A percentile compares a stretch with the other conserved stretches of the same genome.
These are phyloP conservation scores for Tenualosa ilisha DNA, from an alignment of 2,797 vertebrate species.

Conservation along the genomic window DNA sequence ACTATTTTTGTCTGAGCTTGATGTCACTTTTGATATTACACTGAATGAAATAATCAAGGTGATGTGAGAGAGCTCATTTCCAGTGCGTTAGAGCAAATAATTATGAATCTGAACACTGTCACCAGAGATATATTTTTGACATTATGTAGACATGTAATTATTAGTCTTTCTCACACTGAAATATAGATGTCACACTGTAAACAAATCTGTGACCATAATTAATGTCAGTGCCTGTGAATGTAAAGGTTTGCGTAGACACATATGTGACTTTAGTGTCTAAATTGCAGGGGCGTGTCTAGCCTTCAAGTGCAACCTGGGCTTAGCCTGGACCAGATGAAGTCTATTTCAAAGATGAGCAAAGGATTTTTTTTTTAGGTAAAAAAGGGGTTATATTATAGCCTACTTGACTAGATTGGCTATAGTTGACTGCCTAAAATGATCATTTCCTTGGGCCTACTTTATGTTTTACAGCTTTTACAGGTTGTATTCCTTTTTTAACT, in stretches of 20 bases:
- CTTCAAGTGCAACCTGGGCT: too few relatives aligned
- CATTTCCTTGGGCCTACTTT: too few relatives aligned
- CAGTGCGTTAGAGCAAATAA: neutral
- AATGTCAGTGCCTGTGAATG: neutral
- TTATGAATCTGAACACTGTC: neutral
- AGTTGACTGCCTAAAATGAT: too few relatives aligned
- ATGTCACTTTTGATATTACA: neutral
- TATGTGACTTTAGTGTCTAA: neutral
- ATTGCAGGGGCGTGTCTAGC: neutral
- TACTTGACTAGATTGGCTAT: too few relatives aligned
- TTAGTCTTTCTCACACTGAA: neutral
- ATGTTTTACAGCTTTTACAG: too few relatives aligned
- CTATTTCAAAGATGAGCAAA: too few relatives aligned
- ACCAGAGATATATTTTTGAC: neutral
- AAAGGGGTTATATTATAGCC: too few relatives aligned
- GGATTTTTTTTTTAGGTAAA: too few relatives aligned
- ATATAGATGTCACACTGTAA: neutral
- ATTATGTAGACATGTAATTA: neutral
- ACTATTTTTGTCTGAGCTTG: neutral
- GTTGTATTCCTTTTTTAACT: too few relatives aligned
- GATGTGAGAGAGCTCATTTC: conserved; percentile 3
- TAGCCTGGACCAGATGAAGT: too few relatives aligned
- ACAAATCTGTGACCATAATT: neutral
- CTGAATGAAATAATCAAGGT: neutral
- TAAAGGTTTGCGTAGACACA: neutral